These are phyloP conservation scores for Drosophila suboccidentalis DNA, from an alignment of 2,888 invertebrate species.

Conservation along the genomic window DNA sequence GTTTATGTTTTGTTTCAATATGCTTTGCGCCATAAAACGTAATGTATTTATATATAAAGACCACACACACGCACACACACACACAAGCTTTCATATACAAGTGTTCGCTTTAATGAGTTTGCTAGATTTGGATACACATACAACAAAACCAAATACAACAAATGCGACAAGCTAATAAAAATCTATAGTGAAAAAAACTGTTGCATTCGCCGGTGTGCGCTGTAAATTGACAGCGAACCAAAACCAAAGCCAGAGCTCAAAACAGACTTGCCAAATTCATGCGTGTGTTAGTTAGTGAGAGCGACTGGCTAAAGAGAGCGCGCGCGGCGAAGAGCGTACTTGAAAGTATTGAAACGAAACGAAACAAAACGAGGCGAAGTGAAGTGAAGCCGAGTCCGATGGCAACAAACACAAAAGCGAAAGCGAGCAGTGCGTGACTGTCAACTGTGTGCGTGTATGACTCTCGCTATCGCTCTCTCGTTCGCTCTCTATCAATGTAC, in stretches of 20 bases:
- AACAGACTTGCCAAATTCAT: conserved; percentile 25
- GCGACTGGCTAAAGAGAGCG: conserved; percentile 31
- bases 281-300: conserved; percentile 13
- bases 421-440: conserved; percentile 65
- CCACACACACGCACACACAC: not conserved
- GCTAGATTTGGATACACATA: conserved; percentile 53
- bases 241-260: conserved; percentile 27
- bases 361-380: conserved; percentile 27
- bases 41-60: conserved; percentile 1
- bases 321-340: conserved; percentile 23
- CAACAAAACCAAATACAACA: conserved; percentile 29
- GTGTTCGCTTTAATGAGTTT: conserved; percentile 53
- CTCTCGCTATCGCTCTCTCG: conserved; percentile 16
- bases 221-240: conserved; percentile 52
- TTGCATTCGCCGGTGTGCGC: conserved; percentile 70
- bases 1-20: conserved; percentile 29
- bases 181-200: conserved; percentile 71
- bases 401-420: conserved; percentile 76
- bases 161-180: conserved; percentile 61
- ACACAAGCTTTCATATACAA: conserved; percentile 3
- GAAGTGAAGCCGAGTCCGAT: conserved; percentile 18
- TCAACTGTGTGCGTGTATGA: conserved; percentile 26
- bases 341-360: conserved; percentile 22
- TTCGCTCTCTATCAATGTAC: conserved; percentile 9
- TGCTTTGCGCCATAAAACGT: conserved; percentile 12